Conservation (phyloP, 2,797 vertebrate genomes). For the Momotus momota region DNA sequence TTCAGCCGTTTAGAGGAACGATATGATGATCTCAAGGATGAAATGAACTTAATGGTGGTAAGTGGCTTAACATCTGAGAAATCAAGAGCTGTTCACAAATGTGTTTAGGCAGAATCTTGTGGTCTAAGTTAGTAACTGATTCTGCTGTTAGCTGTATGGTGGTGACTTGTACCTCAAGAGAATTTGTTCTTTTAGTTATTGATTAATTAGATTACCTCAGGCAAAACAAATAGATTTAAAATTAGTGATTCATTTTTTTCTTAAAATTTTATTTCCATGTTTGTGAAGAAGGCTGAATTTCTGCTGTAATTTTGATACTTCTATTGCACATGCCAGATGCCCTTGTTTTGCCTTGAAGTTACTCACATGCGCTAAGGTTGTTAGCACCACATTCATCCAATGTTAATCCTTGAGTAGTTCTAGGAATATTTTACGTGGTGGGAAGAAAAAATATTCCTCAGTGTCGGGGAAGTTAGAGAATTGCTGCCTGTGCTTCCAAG, state of each 20-base stretch:
- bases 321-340: rapidly evolving
- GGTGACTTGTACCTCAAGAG: background rate
- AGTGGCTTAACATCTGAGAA: slow-evolving; percentile 41
- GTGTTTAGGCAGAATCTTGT: background rate
- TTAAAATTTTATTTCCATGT: background rate
- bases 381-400: background rate
- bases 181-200: background rate
- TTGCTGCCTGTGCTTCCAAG: background rate
- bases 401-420: background rate
- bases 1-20: slow-evolving; percentile 96
- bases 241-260: background rate
- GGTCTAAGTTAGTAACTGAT: background rate
- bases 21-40: slow-evolving; percentile 94
- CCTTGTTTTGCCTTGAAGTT: background rate
- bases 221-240: background rate
- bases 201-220: background rate
- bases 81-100: background rate
- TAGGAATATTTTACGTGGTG: background rate
- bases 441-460: background rate
- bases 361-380: background rate
- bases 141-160: background rate
- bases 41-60: slow-evolving; percentile 87
- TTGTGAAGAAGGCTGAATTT: background rate
- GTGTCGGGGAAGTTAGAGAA: background rate
- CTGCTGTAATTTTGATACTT: background rate